These are phyloP conservation scores for Dunckerocampus dactyliophorus DNA, from an alignment of 2,113 vertebrate species.

Conservation along the genomic window DNA sequence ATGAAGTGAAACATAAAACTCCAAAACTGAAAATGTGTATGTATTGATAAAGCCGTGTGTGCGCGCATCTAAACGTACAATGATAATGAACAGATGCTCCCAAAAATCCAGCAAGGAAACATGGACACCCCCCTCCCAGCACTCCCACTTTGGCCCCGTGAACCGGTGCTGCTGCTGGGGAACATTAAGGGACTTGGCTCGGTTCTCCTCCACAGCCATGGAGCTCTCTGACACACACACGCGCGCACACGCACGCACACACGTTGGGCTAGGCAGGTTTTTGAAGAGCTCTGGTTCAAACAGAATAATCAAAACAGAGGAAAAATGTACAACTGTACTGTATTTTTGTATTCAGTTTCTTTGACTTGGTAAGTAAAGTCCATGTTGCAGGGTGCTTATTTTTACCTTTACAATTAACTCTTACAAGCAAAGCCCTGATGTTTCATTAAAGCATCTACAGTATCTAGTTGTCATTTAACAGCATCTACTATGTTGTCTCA, in stretches of 20 bases:
- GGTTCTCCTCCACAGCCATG: slow-evolving; percentile 51
- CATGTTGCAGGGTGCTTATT: no score
- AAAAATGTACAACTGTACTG: no score
- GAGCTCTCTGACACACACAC: slow-evolving; percentile 39
- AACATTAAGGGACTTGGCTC: slow-evolving; percentile 77
- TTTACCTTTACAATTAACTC: no score
- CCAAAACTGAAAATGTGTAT: neutral
- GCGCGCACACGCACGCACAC: slow-evolving; percentile 16
- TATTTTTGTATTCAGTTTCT: no score
- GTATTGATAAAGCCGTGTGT: slow-evolving; percentile 1
- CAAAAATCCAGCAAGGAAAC: slow-evolving; percentile 74
- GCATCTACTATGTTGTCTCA: no score
- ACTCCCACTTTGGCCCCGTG: slow-evolving; percentile 72
- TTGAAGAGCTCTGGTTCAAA: no score
- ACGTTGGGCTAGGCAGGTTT: slow-evolving; percentile 46
- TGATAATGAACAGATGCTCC: slow-evolving; percentile 77
- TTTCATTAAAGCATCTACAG: no score
- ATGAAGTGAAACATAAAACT: neutral
- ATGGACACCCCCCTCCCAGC: slow-evolving; percentile 72
- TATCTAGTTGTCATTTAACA: no score
- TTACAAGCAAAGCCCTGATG: no score
- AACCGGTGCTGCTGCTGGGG: slow-evolving; percentile 71
- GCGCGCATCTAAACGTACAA: slow-evolving; percentile 68
- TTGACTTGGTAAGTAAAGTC: no score
- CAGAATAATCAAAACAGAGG: no score